Evolutionary conservation across 1,140 invertebrate species (phyloP).

Genomic region (Littorina saxatilis): DNA sequence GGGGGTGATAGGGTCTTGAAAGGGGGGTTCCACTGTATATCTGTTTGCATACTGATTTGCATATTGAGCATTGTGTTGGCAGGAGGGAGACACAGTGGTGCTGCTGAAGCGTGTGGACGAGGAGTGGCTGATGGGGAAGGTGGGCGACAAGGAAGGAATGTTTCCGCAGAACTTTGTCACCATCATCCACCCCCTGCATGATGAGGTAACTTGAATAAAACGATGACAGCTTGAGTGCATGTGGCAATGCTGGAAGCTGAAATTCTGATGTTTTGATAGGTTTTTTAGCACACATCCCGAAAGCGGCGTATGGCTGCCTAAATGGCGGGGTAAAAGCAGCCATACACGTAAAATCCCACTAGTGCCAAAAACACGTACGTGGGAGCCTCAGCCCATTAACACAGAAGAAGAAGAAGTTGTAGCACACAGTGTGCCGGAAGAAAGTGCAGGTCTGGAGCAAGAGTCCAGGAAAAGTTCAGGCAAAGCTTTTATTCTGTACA

Average conservation of each 20-base stretch:
- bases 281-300: background rate
- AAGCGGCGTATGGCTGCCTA: too few species aligned
- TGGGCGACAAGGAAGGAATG: conserved; percentile 83
- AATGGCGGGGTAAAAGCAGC: too few species aligned
- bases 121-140: conserved; percentile 87
- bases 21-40: too few species aligned
- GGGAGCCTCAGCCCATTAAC: too few species aligned
- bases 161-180: conserved; percentile 89
- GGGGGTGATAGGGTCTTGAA: too few species aligned
- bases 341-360: too few species aligned
- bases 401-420: background rate
- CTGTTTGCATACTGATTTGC: too few species aligned
- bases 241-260: background rate
- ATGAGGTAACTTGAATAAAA: conserved; percentile 57
- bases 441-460: too few species aligned
- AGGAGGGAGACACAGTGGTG: conserved; percentile 84
- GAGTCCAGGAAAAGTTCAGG: too few species aligned
- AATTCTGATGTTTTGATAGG: background rate
- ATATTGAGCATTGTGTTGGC: conserved; percentile 41
- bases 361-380: too few species aligned
- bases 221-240: background rate
- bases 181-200: conserved; percentile 82
- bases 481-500: too few species aligned
- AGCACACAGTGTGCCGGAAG: background rate
- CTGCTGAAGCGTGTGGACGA: conserved; percentile 83